Conservation (phyloP, 2,888 invertebrate genomes). For the Conops quadrifasciatus region DNA sequence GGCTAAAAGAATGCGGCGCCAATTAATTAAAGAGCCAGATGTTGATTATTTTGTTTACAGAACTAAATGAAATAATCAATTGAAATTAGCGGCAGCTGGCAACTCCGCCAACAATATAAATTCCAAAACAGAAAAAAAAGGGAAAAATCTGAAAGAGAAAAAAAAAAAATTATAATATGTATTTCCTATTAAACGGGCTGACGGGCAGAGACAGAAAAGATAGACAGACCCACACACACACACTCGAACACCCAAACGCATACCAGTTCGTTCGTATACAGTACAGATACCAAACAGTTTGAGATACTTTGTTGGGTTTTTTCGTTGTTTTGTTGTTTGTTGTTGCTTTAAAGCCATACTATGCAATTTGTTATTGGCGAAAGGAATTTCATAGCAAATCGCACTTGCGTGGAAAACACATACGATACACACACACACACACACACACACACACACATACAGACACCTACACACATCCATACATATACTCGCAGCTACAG, state of each 20-base stretch:
- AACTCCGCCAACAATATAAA: slow-evolving; percentile 11
- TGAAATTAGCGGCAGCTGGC: slow-evolving; percentile 10
- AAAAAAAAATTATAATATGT: slow-evolving; percentile 16
- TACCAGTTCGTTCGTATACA: slow-evolving; percentile 8
- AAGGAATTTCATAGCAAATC: slow-evolving; percentile 48
- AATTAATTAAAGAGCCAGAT: slow-evolving; percentile 48
- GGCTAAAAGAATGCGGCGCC: slow-evolving; percentile 48
- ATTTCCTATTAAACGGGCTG: slow-evolving; percentile 10
- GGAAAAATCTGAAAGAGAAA: slow-evolving; percentile 14
- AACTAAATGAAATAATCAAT: slow-evolving; percentile 27
- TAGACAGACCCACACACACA: slow-evolving; percentile 23
- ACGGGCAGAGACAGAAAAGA: slow-evolving; percentile 21
- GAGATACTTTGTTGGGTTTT: slow-evolving; percentile 14
- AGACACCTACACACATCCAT: slow-evolving; percentile 10
- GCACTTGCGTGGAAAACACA: slow-evolving; percentile 28
- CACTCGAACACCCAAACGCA: background rate
- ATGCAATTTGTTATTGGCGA: slow-evolving; percentile 51
- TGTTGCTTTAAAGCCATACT: slow-evolving; percentile 15
- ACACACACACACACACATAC: slow-evolving; percentile 7
- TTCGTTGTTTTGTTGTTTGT: slow-evolving; percentile 12
- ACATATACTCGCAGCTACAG: background rate
- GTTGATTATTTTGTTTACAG: slow-evolving; percentile 48
- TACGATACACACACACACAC: slow-evolving; percentile 2
- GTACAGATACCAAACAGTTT: background rate
- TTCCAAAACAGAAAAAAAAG: slow-evolving; percentile 37